A percentile compares a stretch with the other conserved stretches of the same genome.
Evolutionary conservation across 1,140 invertebrate genomes (phyloP).

Genomic region (Rhizoglyphus robini): DNA sequence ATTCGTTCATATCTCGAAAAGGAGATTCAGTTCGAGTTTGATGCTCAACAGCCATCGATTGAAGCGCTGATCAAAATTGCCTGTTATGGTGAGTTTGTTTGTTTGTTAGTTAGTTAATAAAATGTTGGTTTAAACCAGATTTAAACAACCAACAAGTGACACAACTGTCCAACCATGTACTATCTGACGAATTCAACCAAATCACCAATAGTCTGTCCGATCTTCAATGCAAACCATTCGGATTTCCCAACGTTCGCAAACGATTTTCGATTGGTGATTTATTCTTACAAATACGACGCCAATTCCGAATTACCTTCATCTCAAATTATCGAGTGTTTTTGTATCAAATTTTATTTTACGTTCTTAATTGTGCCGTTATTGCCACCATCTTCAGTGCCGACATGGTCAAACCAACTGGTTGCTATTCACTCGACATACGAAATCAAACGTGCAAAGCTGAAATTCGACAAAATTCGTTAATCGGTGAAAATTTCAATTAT

Average conservation of each 20-base stretch:
- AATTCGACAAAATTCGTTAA: neutral
- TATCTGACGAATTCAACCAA: neutral
- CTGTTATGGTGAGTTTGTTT: neutral
- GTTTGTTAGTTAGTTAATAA: neutral
- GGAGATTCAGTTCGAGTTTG: neutral
- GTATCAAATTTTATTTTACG: neutral
- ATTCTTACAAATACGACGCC: neutral
- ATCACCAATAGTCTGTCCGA: no score
- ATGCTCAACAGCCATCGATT: neutral
- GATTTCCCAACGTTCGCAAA: no score
- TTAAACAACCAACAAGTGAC: no score
- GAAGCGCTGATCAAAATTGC: neutral
- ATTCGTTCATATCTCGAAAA: slow-evolving; percentile 1
- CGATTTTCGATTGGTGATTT: neutral
- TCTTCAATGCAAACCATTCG: no score
- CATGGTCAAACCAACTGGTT: neutral
- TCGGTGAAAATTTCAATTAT: neutral
- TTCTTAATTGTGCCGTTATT: neutral
- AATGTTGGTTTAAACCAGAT: neutral
- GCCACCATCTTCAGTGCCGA: neutral
- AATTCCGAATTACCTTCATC: neutral
- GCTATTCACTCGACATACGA: neutral
- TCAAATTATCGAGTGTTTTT: neutral
- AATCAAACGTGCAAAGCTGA: neutral
- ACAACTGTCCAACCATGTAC: no score